Base-by-base conservation (phyloP, 2,888 invertebrate species). In the Andrena praecox region DNA sequence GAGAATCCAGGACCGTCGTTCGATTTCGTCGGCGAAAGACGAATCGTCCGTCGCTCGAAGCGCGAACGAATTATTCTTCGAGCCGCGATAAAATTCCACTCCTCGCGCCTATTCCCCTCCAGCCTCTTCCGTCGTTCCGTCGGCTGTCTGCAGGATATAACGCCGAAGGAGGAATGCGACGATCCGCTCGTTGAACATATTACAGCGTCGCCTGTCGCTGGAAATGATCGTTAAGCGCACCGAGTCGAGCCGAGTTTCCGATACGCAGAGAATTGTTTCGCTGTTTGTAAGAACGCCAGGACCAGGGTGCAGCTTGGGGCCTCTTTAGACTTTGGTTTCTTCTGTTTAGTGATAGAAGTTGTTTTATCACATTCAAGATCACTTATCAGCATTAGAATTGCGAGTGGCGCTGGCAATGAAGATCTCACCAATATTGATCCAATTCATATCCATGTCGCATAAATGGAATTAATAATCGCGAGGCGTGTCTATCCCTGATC, bases 21-120 rank as follows among this genome's bases (percentile, higher is more conserved):
- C 77, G 86, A 88, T 85, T 87, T 71, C 75, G 67, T 67, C 59
- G 60, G 31, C 60, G 52, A 69, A 80, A 86, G 83, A 86, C 77
- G 81, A 78, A 88, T 87, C 73, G 82, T 67, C 69, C 60, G 70
- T 81, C 75, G 77, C 52, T 81, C 75, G 77, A 59, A 66, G 74
- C 52, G 76, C 60, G 77, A 77, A 77, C 82, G 73, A 86, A 88
- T 88, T 88, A 88, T 88, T 85, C 79, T 54, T 52, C 33, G 60
- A 56, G 67, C 48, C 56, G 62, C 75, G 76, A 85, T 86, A 83
- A 86, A 86, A 88, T 85, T 83, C 76, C 56, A 85, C 81, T 83
- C 69, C 71, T 69, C 29, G 48, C 68, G 50, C 29, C 50, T 67
- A 59, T 20, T 29, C 16, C 64, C 29, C 54, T 67, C 62, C 33